These are phyloP conservation scores for Eciton burchellii DNA, from an alignment of 1,140 invertebrate genomes.

Conservation along the genomic window DNA sequence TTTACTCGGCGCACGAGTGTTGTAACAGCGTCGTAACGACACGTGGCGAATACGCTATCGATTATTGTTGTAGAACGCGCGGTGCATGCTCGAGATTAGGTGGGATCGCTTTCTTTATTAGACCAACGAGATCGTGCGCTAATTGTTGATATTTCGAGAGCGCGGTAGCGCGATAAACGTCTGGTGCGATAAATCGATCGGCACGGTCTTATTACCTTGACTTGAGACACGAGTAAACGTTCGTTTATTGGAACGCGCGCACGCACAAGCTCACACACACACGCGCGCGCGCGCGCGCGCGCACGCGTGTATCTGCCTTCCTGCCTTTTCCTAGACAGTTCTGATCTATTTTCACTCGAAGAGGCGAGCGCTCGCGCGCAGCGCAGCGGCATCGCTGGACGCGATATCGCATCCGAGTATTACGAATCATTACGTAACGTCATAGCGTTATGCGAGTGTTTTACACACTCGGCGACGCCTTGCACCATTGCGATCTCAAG, in stretches of 20 bases:
- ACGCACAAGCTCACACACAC: too few relatives aligned
- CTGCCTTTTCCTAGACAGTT: constrained; percentile 54
- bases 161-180: constrained; percentile 38
- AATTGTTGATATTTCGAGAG: constrained; percentile 52
- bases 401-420: constrained; percentile 70
- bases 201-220: constrained; percentile 58
- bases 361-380: neutral
- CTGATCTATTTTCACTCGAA: constrained; percentile 65
- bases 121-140: neutral
- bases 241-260: neutral
- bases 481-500: constrained; percentile 80
- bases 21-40: constrained; percentile 50
- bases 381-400: constrained; percentile 8
- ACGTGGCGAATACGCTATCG: constrained; percentile 16
- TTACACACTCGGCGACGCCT: constrained; percentile 81
- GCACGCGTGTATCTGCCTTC: neutral
- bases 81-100: neutral
- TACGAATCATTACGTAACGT: constrained; percentile 80
- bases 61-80: neutral
- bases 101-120: constrained; percentile 11
- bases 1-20: constrained; percentile 52
- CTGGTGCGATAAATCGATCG: constrained; percentile 51
- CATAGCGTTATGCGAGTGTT: constrained; percentile 79
- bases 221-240: constrained; percentile 25
- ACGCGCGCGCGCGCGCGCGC: neutral